Base-by-base conservation (phyloP, 35 echinoderm and acorn worm species). In the Heliocidaris tuberculata region DNA sequence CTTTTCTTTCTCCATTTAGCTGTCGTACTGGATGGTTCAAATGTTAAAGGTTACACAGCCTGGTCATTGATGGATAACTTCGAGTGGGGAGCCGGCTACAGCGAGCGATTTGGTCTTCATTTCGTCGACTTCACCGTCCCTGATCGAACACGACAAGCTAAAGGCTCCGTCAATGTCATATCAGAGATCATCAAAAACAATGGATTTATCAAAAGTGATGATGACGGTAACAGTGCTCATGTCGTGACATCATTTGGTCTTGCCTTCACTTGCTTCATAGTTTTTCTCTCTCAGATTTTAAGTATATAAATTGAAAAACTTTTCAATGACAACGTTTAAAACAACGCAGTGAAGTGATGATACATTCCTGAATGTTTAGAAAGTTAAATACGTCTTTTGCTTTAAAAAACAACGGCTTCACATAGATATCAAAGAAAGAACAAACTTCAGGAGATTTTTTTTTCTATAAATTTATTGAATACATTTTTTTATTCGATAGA, bases 11-110 rank as follows among this genome's bases (percentile, higher is more conserved):
- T 89, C 31, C 47, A 32, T 24, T 32, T 9, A 89, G 87, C 87
- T 89, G 10, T 89, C 10, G 47, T 48, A 11, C 87, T 89, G 87
- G 87, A 89, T 89, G 87, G 87, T 89, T 32, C 47, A 47, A 48
- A 89, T 89, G 87, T 89, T 13, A 89, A 89, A 89, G 87, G 87
- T 15, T 89, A 89, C 87, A 89, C 87, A 19, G 87, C 87, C 12
- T 89, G 87, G 87, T 89, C 87, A 47, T 48, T 89, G 16, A 12
- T 89, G 2, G 87, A 89, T 48, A 89, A 89, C 32, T 89, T 89
- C 87, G 87, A 89, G 32, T 89, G 87, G 87, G 87, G 8, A 89
- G 87, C 87, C 8, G 87, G 87, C 21, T 89, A 89, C 30, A 89
- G 15, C 87, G 87, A 89, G 30, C 87, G 87, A 47, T 89, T 89